Conservation (phyloP, 2,797 vertebrate genomes). For the Balearica regulorum region DNA sequence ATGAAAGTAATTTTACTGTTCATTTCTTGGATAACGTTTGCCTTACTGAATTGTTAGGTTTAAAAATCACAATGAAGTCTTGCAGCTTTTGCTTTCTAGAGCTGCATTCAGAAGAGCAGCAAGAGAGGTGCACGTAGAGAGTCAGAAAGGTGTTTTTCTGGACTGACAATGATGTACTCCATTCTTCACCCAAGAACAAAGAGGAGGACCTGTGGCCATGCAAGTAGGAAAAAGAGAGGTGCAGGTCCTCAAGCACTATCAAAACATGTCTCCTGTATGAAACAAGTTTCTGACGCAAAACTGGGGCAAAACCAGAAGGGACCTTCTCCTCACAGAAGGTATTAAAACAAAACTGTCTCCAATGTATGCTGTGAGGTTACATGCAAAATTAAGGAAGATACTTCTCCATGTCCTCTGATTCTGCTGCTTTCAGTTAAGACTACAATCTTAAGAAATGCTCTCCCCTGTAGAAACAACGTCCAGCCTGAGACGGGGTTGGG, state of each 20-base stretch:
- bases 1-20: not conserved
- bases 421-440: not conserved
- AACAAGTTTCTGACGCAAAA: not conserved
- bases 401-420: not conserved
- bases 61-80: not conserved
- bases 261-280: not conserved
- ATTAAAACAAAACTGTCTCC: not conserved
- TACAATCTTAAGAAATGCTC: not conserved
- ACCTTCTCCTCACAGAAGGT: not conserved
- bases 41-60: not conserved
- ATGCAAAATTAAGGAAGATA: not conserved
- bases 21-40: not conserved
- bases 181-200: conserved; percentile 84
- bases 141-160: conserved; percentile 84
- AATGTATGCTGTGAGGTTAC: not conserved
- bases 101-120: conserved; percentile 81
- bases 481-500: fast-evolving
- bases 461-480: not conserved
- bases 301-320: not conserved
- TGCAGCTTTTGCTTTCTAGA: conserved; percentile 71
- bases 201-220: conserved; percentile 77
- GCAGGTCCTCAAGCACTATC: not conserved
- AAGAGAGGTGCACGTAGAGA: conserved; percentile 71
- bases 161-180: conserved; percentile 76
- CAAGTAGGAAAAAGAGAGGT: conserved; percentile 86